phyloP scores from a whole-genome alignment of 1,140 invertebrate species.

The Drosophila asahinai region DNA sequence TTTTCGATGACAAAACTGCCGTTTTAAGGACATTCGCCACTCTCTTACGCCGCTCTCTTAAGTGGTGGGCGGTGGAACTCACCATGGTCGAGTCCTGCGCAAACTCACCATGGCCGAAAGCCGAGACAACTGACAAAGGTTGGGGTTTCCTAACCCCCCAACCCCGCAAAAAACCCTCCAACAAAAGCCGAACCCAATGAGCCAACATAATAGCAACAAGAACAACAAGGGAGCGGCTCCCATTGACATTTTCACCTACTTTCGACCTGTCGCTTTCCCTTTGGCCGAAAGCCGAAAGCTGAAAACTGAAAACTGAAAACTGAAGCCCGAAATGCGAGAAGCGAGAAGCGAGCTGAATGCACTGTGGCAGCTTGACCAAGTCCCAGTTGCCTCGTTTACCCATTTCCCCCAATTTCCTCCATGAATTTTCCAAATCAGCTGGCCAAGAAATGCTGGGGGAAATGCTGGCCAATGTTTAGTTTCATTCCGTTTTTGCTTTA shows the following conservation, averaged over 20 bases:
- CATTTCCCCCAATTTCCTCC: conserved; percentile 57
- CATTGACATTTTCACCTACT: conserved; percentile 54
- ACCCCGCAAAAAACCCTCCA: background rate
- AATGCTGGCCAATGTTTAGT: conserved; percentile 24
- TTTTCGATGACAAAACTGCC: background rate
- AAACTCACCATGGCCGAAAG: conserved; percentile 51
- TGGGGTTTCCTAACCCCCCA: too few relatives aligned
- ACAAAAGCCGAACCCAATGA: conserved; percentile 15
- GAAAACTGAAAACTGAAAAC: conserved; percentile 3
- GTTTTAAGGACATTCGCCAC: background rate
- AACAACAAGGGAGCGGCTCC: conserved; percentile 18
- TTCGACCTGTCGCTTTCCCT: conserved; percentile 67
- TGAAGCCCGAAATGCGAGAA: conserved; percentile 1
- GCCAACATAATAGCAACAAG: conserved; percentile 13
- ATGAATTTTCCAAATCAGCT: conserved; percentile 58
- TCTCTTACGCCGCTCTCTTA: conserved; percentile 46
- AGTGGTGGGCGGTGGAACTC: conserved; percentile 16
- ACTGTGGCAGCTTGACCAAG: conserved; percentile 60
- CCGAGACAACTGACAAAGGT: background rate
- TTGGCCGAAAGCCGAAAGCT: conserved; percentile 7
- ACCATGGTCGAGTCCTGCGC: conserved; percentile 25
- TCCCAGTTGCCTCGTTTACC: conserved; percentile 63
- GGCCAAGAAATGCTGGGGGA: conserved; percentile 9
- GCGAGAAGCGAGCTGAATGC: conserved; percentile 32
- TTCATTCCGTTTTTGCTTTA: background rate